Evolutionary conservation across 1,140 invertebrate species (phyloP), one percentile per base, ranked within the genome.

Genomic region (Monochamus saltuarius): DNA sequence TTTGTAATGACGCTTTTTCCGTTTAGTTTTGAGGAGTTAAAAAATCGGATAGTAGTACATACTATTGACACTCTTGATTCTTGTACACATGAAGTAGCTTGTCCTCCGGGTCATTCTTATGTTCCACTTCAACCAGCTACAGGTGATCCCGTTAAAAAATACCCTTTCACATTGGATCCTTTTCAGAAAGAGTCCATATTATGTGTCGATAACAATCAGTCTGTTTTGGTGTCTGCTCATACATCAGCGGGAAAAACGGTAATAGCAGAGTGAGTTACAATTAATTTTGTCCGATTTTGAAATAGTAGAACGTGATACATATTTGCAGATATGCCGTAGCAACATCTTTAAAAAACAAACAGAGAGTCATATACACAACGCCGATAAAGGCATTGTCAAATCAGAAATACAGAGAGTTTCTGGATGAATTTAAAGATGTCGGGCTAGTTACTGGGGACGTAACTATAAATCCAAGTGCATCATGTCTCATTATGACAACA

Each of bases 221-320:
- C 96, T 16, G 97, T 99, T 8, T 82, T 99, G 16, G 97, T 99
- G 0, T 98, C 97, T 0, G 97, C 98, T 29, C 98, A 99, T 77
- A 99, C 98, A 4, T 99, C 97, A n/a, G 97, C 98, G 60, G 98
- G 98, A 46, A 99, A 99, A 87, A 99, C 97, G 49, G 97, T 99
- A 16, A 95, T 98, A 37, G 97, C 96, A 35, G 94, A 98, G 90
- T 98, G 87, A 85, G 91, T 87, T 53, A 16, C 3, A 72, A 66
- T 40, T 7, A 40, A 40, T 40, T 40, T 40, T 40, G 14, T 40
- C 14, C 2, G 39, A n/a, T 40, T 14, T 40, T 40, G 4, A 8
- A 16, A 19, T 47, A 16, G 19, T 22, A 47, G 0, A 46, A 46
- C 17, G 34, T n/a, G n/a, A 51, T 36, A 51, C 14, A 39, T 35